A percentile compares a stretch with the other conserved stretches of the same genome.
phyloP scores from a whole-genome alignment of 2,888 invertebrate genomes.

The Limnephilus auricula region DNA sequence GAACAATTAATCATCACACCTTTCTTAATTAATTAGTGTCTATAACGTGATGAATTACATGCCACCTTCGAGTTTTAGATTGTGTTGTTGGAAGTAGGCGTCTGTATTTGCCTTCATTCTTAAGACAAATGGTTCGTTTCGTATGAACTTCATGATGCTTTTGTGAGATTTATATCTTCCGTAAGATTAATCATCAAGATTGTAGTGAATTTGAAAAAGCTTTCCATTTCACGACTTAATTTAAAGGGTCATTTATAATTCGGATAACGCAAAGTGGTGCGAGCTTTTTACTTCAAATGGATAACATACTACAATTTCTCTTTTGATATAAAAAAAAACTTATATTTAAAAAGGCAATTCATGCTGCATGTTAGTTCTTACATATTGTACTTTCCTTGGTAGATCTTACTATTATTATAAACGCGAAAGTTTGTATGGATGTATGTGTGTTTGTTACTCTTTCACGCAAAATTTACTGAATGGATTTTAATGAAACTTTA shows the following conservation, averaged over 20 bases:
- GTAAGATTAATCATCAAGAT: conserved; percentile 2
- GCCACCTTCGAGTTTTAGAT: background rate
- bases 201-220: background rate
- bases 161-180: background rate
- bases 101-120: background rate
- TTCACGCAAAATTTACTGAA: no score
- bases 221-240: background rate
- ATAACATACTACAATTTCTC: background rate
- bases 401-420: no score
- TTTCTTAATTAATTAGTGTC: background rate
- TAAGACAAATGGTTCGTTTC: background rate
- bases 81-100: background rate
- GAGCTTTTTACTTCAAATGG: background rate
- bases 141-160: background rate
- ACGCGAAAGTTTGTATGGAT: no score
- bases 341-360: background rate
- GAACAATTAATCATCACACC: background rate
- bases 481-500: no score
- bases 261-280: background rate
- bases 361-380: background rate
- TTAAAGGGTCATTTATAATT: background rate
- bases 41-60: background rate
- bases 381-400: no score
- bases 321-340: background rate
- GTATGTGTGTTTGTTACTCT: no score